Conservation (phyloP, 2,888 invertebrate species). For the Eledona agricola region DNA sequence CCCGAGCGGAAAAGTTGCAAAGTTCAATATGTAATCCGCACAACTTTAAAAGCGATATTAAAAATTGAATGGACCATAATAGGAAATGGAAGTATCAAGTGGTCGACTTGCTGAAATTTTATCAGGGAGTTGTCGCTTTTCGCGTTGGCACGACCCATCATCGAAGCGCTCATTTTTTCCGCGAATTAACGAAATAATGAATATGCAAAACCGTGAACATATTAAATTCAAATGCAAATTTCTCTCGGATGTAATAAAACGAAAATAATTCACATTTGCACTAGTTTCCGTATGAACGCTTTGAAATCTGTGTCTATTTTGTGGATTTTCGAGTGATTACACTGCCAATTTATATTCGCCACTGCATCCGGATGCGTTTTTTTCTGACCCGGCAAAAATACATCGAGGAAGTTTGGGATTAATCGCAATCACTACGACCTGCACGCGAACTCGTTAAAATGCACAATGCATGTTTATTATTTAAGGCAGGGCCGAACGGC, state of each 20-base stretch:
- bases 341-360: slow-evolving; percentile 19
- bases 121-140: too few relatives aligned
- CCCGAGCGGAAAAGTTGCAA: slow-evolving; percentile 31
- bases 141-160: too few relatives aligned
- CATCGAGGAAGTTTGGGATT: background rate
- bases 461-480: slow-evolving; percentile 2
- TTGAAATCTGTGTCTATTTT: slow-evolving; percentile 23
- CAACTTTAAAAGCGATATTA: slow-evolving; percentile 46
- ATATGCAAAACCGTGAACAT: slow-evolving; percentile 27
- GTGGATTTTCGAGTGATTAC: slow-evolving; percentile 23
- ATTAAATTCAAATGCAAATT: slow-evolving; percentile 34
- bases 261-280: slow-evolving; percentile 32
- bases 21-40: slow-evolving; percentile 45
- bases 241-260: slow-evolving; percentile 27
- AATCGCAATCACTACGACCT: background rate
- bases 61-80: slow-evolving; percentile 47
- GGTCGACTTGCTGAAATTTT: slow-evolving; percentile 44
- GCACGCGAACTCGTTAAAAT: slow-evolving; percentile 9
- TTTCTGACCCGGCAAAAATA: slow-evolving; percentile 1
- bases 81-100: slow-evolving; percentile 48
- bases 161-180: too few relatives aligned
- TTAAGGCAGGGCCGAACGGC: too few relatives aligned
- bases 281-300: slow-evolving; percentile 27
- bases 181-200: slow-evolving; percentile 27
- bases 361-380: slow-evolving; percentile 11